Conservation (phyloP, 2,113 vertebrate species). For the Hyperopisus bebe region DNA sequence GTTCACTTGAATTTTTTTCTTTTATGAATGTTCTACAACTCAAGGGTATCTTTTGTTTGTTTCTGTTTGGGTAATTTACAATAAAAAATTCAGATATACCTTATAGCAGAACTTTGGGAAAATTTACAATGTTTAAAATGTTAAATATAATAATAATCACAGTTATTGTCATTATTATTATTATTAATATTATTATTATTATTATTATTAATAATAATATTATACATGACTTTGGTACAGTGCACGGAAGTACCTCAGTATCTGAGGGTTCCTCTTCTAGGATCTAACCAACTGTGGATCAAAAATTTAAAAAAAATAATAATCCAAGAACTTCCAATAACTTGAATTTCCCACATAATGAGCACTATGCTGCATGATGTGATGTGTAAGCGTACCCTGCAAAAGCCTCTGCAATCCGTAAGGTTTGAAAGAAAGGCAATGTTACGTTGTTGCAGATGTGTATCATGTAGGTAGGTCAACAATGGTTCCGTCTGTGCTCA, state of each 20-base stretch:
- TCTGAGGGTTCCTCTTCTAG: not conserved
- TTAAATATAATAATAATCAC: not conserved
- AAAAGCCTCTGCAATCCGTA: not conserved
- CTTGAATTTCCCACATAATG: not conserved
- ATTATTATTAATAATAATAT: no score
- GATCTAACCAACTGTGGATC: not conserved
- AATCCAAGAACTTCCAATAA: not conserved
- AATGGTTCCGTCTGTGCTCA: not conserved
- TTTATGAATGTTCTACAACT: not conserved
- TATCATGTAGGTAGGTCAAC: no score
- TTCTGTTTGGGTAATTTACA: not conserved
- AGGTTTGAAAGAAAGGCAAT: not conserved
- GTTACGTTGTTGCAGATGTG: no score
- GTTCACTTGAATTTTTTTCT: not conserved
- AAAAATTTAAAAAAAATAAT: not conserved
- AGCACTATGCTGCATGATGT: not conserved
- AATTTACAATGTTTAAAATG: not conserved
- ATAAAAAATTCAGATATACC: not conserved
- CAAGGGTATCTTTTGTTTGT: not conserved
- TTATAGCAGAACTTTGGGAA: not conserved
- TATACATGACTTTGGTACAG: not conserved
- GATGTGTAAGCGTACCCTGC: not conserved
- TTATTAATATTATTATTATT: not conserved
- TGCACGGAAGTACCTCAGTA: not conserved
- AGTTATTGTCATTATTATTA: no score